phyloP scores from a whole-genome alignment of 2,113 vertebrate species.

The Spilogale gracilis region DNA sequence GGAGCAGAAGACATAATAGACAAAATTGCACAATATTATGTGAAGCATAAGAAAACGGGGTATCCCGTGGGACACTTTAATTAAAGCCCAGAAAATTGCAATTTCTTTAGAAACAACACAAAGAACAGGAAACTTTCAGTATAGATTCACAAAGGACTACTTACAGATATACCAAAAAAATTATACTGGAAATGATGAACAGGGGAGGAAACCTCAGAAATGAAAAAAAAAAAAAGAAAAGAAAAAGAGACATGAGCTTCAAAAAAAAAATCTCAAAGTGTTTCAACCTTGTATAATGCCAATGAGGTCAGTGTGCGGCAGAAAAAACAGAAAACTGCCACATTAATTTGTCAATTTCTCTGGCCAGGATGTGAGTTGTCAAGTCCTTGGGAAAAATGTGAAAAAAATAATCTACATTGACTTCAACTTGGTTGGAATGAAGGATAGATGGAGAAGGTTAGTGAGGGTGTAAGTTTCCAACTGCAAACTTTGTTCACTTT shows the following conservation, averaged over 20 bases:
- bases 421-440: background rate
- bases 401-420: background rate
- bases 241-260: background rate
- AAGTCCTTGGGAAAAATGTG: background rate
- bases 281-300: background rate
- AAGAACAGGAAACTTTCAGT: background rate
- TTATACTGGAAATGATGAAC: background rate
- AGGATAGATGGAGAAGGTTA: background rate
- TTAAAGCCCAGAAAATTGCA: conserved; percentile 70
- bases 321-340: background rate
- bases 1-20: background rate
- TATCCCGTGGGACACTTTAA: conserved; percentile 53
- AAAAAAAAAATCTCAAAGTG: background rate
- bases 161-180: conserved; percentile 13
- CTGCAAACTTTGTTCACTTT: background rate
- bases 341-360: background rate
- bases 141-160: conserved; percentile 5
- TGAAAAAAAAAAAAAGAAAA: background rate
- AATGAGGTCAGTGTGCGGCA: too few relatives aligned
- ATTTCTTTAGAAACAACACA: conserved; percentile 54
- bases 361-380: background rate
- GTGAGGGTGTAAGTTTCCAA: accelerated
- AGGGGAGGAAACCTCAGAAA: conserved; percentile 16
- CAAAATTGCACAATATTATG: background rate
- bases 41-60: background rate